Conservation (phyloP, 2,888 invertebrate genomes). For the Caenorhabditis wallacei region DNA sequence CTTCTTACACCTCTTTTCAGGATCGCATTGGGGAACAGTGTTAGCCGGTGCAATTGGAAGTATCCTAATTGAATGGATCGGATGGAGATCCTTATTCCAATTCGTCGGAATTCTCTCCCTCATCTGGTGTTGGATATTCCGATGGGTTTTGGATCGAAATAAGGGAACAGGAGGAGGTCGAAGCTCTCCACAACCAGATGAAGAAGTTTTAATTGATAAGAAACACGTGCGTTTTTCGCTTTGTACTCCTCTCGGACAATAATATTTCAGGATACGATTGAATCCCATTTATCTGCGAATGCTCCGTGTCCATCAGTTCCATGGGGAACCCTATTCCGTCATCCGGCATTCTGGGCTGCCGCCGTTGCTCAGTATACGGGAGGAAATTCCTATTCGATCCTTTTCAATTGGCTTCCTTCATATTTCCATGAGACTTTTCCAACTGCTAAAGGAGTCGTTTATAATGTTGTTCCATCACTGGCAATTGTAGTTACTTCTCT, state of each 20-base stretch:
- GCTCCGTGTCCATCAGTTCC: slow-evolving; percentile 85
- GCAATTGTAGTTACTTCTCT: slow-evolving; percentile 87
- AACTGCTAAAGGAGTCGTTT: slow-evolving; percentile 88
- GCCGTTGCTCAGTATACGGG: slow-evolving; percentile 88
- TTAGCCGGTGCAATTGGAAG: slow-evolving; percentile 88
- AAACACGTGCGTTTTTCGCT: slow-evolving; percentile 44
- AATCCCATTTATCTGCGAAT: slow-evolving; percentile 43
- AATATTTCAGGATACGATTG: slow-evolving; percentile 54
- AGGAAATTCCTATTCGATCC: slow-evolving; percentile 88
- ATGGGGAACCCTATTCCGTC: slow-evolving; percentile 86
- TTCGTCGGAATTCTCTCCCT: slow-evolving; percentile 84
- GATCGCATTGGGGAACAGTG: slow-evolving; percentile 85
- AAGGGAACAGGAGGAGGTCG: slow-evolving; percentile 38
- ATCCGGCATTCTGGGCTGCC: slow-evolving; percentile 88
- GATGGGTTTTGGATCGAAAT: slow-evolving; percentile 49
- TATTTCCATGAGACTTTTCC: slow-evolving; percentile 89
- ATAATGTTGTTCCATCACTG: slow-evolving; percentile 89
- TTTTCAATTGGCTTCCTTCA: slow-evolving; percentile 89
- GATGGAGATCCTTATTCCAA: slow-evolving; percentile 88
- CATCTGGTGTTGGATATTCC: slow-evolving; percentile 69
- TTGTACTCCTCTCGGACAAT: too few relatives aligned
- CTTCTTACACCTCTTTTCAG: slow-evolving; percentile 72
- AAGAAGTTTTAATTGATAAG: slow-evolving; percentile 63
- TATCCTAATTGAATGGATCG: slow-evolving; percentile 87
- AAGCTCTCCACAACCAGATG: slow-evolving; percentile 60